Evolutionary conservation across 2,797 vertebrate species (phyloP).

Genomic region (Megalops cyprinoides): DNA sequence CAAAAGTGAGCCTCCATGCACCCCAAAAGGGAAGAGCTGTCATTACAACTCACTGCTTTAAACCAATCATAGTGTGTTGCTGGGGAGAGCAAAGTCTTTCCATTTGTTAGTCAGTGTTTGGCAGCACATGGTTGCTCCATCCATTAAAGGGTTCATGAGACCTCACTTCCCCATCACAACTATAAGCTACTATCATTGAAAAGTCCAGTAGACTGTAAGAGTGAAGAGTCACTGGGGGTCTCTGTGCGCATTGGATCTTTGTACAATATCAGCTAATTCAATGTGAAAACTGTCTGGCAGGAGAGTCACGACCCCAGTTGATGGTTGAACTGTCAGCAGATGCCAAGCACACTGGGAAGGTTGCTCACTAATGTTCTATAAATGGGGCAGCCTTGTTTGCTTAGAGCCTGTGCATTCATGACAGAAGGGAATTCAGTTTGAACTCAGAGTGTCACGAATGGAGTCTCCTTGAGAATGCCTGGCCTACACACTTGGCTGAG

Average conservation of each 20-base stretch:
- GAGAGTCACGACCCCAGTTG: neutral
- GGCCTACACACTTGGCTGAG: neutral
- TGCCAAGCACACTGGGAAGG: constrained; percentile 2
- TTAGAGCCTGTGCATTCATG: neutral
- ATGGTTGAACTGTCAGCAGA: neutral
- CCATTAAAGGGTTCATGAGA: neutral
- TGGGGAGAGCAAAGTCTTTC: neutral
- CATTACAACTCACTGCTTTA: neutral
- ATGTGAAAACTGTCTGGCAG: constrained; percentile 13
- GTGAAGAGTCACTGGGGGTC: neutral
- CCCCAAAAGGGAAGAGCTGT: too few species aligned
- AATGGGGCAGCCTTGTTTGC: neutral
- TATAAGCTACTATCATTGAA: neutral
- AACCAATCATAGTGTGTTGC: neutral
- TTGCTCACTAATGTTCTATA: constrained; percentile 4
- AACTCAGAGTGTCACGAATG: neutral
- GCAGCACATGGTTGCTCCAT: neutral
- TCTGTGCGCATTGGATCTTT: constrained; percentile 2
- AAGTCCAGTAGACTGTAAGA: neutral
- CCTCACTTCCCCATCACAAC: neutral
- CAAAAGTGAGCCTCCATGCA: too few species aligned
- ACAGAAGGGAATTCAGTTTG: neutral
- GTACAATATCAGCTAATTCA: neutral
- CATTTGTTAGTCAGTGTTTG: neutral
- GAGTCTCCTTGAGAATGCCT: neutral